Evolutionary conservation across 2,797 vertebrate species (phyloP).

Genomic region (Borostomias antarcticus): DNA sequence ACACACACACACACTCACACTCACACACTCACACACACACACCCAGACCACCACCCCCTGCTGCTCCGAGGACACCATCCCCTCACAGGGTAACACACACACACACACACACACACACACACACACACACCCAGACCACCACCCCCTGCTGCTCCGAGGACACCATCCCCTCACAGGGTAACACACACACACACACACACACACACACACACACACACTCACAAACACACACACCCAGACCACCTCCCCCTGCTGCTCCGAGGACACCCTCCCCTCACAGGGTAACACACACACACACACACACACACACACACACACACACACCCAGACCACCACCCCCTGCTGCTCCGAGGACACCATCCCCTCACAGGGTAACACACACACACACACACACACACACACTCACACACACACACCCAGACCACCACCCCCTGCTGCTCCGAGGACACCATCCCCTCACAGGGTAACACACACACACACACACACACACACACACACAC

Average conservation of each 20-base stretch:
- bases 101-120: conserved; percentile 5
- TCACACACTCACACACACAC: too few species aligned
- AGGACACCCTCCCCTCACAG: conserved; percentile 98
- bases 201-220: too few species aligned
- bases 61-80: conserved; percentile 98
- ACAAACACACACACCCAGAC: too few species aligned
- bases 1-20: conserved; percentile 1
- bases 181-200: neutral
- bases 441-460: conserved; percentile 97
- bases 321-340: conserved; percentile 95
- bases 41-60: conserved; percentile 97
- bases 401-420: too few species aligned
- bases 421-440: conserved; percentile 97
- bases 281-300: conserved; percentile 69
- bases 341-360: conserved; percentile 98
- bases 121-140: conserved; percentile 95
- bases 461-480: conserved; percentile 77
- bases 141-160: conserved; percentile 98
- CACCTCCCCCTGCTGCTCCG: conserved; percentile 96
- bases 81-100: conserved; percentile 88
- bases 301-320: too few species aligned
- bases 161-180: conserved; percentile 97
- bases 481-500: too few species aligned
- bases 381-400: conserved; percentile 5
- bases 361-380: conserved; percentile 89